Conservation (phyloP, 92 coral and sea anemone genomes). For the Epizoanthus fatuus region DNA sequence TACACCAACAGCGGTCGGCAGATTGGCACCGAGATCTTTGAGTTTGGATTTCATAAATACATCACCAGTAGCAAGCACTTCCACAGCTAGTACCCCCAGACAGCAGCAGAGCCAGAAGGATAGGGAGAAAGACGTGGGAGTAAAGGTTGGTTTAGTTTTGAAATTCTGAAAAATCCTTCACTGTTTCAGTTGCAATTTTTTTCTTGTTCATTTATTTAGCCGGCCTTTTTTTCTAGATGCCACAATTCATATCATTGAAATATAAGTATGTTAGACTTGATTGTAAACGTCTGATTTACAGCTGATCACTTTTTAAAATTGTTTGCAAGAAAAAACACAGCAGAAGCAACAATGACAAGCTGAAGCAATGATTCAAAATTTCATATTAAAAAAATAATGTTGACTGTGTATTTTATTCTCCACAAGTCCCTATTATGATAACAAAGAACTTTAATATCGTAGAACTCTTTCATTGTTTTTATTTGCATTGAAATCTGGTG, state of each 20-base stretch:
- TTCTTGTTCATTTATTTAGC: not conserved
- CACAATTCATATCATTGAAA: not conserved
- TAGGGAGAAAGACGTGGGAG: constrained; percentile 3
- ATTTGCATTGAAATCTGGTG: constrained; percentile 1
- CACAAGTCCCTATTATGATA: not conserved
- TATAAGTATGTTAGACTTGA: not conserved
- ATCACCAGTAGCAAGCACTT: not conserved
- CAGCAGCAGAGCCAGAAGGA: constrained; percentile 9
- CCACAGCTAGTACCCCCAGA: not conserved
- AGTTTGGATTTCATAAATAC: not conserved
- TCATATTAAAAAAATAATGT: not conserved
- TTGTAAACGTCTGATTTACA: constrained; percentile 2
- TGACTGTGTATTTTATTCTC: not conserved
- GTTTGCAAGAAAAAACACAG: not conserved
- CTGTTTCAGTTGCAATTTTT: constrained; percentile 1
- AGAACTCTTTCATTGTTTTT: not conserved
- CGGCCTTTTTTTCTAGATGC: constrained; percentile 1
- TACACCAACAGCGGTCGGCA: constrained; percentile 3
- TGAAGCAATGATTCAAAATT: not conserved
- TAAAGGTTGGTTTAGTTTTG: not conserved
- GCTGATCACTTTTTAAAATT: not conserved
- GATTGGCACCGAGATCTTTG: not conserved
- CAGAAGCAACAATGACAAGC: not conserved
- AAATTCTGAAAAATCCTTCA: not conserved
- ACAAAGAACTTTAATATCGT: not conserved